Evolutionary conservation across 2,888 invertebrate species (phyloP).

Genomic region (Diarsia brunnea): DNA sequence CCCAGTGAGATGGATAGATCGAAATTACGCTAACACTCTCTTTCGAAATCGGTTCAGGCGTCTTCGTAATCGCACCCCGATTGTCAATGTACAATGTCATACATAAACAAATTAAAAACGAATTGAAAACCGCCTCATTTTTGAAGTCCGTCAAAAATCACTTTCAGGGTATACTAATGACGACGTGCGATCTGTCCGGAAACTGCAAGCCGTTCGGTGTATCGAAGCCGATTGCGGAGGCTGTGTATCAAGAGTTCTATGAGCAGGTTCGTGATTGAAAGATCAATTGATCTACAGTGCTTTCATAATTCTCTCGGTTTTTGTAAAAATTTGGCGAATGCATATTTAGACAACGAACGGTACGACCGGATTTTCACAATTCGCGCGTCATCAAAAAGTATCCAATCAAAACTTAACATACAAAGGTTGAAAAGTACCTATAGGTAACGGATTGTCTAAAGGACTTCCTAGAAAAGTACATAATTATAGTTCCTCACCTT

Average conservation of each 20-base stretch:
- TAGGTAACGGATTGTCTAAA: no score
- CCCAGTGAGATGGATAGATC: not conserved
- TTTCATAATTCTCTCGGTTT: not conserved
- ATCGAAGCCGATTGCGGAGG: slow-evolving; percentile 88
- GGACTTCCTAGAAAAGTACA: no score
- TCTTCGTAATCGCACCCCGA: no score
- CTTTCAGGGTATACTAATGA: slow-evolving; percentile 89
- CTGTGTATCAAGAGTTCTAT: slow-evolving; percentile 90
- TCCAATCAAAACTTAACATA: no score
- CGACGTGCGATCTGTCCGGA: slow-evolving; percentile 91
- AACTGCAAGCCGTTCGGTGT: slow-evolving; percentile 91
- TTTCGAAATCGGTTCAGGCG: no score
- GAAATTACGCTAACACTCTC: not conserved
- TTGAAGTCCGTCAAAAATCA: no score
- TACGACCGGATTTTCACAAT: not conserved
- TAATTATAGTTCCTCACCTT: no score
- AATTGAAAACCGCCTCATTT: no score
- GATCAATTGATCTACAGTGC: not conserved
- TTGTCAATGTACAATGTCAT: no score
- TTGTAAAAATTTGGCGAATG: not conserved
- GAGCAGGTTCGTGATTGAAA: slow-evolving; percentile 80
- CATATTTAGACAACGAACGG: not conserved
- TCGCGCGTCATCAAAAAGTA: no score
- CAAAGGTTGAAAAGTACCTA: no score
- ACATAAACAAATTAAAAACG: no score